A percentile compares a stretch with the other conserved stretches of the same genome.
Evolutionary conservation across 2,113 vertebrate genomes (phyloP).

Genomic region (Poeciliopsis turrubarensis): DNA sequence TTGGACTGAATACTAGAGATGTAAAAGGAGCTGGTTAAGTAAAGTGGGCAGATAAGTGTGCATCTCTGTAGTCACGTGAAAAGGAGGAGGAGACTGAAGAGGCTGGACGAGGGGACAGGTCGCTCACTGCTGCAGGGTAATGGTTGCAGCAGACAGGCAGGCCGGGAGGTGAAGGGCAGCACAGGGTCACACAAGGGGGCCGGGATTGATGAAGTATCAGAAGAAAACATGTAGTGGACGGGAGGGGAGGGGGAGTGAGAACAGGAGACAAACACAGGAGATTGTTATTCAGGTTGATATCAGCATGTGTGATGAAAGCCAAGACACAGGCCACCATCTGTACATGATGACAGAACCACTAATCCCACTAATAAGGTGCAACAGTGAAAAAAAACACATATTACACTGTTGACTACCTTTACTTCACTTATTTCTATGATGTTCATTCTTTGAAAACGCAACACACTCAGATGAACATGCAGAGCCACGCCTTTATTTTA

Average conservation of each 20-base stretch:
- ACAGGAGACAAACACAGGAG: constrained; percentile 78
- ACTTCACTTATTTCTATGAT: constrained; percentile 67
- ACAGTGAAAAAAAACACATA: constrained; percentile 14
- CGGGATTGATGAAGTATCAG: constrained; percentile 40
- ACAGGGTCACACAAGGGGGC: constrained; percentile 46
- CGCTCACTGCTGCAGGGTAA: constrained; percentile 69
- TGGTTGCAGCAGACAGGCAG: constrained; percentile 24
- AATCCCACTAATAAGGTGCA: constrained; percentile 29
- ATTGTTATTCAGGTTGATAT: constrained; percentile 80
- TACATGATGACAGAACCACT: constrained; percentile 54
- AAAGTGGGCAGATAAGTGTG: constrained; percentile 22
- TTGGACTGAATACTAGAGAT: constrained; percentile 33
- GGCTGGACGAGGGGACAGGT: constrained; percentile 44
- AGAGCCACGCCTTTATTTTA: constrained; percentile 19
- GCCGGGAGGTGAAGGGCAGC: constrained; percentile 40
- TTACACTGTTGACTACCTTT: constrained; percentile 20
- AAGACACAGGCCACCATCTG: constrained; percentile 41
- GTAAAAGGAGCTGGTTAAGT: constrained; percentile 21
- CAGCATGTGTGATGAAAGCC: constrained; percentile 68
- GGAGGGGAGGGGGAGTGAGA: constrained; percentile 63
- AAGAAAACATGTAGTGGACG: constrained; percentile 54
- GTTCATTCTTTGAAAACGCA: constrained; percentile 48
- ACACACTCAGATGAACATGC: constrained; percentile 2
- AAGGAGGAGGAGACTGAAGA: constrained; percentile 49
- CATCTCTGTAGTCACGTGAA: constrained; percentile 39